Conservation (phyloP, 30 jellyfish, hydroid and myxozoan genomes). For the Hydractinia echinata region DNA sequence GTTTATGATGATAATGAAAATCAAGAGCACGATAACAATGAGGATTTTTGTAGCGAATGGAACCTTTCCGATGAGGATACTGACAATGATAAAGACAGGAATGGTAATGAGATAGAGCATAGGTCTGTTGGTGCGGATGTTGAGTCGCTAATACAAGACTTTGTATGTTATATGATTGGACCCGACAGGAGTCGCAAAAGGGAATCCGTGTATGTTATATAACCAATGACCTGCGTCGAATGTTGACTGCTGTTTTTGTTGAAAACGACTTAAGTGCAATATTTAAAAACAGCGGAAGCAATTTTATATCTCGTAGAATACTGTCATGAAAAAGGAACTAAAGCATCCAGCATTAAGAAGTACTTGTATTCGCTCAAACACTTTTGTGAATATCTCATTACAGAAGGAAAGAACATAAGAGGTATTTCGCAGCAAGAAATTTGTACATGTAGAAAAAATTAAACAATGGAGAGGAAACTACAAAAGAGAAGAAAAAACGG, state of each 20-base stretch:
- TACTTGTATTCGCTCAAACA: not conserved
- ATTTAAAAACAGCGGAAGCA: not conserved
- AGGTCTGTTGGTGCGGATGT: too few relatives aligned
- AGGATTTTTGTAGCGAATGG: too few relatives aligned
- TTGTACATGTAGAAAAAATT: not conserved
- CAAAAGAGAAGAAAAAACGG: not conserved
- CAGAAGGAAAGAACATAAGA: not conserved
- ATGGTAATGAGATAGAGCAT: too few relatives aligned
- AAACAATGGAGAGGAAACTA: constrained; percentile 9
- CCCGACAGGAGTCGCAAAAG: constrained; percentile 8
- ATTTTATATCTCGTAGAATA: not conserved
- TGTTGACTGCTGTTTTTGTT: not conserved
- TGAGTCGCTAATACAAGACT: not conserved
- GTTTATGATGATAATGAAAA: too few relatives aligned
- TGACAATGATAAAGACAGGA: too few relatives aligned
- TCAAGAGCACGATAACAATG: too few relatives aligned
- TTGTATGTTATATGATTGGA: constrained; percentile 10
- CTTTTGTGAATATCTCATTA: not conserved
- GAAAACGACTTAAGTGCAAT: not conserved
- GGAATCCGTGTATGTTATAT: not conserved
- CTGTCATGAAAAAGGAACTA: not conserved
- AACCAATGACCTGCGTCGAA: constrained; percentile 10
- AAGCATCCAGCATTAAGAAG: constrained; percentile 11
- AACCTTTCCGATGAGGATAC: too few relatives aligned
- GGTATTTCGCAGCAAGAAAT: not conserved